Conservation (phyloP, 30 jellyfish, hydroid and myxozoan genomes). For the Turritopsis rubra region DNA sequence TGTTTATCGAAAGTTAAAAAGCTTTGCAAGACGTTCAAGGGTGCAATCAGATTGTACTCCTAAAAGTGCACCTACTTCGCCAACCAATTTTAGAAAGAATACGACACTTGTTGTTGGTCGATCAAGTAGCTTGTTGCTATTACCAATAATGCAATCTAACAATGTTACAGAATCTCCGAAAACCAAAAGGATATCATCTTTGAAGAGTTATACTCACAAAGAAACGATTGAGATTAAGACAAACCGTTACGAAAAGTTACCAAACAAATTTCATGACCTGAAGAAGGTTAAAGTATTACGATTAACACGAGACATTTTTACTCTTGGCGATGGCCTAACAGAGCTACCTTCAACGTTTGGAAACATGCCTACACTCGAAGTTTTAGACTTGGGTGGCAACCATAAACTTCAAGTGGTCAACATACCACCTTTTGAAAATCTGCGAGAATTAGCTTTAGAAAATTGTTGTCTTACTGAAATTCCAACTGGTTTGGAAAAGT, state of each 20-base stretch:
- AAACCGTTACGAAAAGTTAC: constrained; percentile 2
- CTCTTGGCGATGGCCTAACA: constrained; percentile 18
- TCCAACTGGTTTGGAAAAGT: constrained; percentile 31
- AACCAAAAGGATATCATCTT: not conserved
- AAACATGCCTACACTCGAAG: not conserved
- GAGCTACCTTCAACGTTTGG: constrained; percentile 18
- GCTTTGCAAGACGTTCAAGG: not conserved
- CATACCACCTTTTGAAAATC: constrained; percentile 16
- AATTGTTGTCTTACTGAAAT: constrained; percentile 31
- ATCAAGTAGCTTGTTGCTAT: not conserved
- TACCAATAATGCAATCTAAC: not conserved
- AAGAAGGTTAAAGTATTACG: constrained; percentile 6
- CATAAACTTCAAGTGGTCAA: constrained; percentile 3
- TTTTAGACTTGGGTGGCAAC: constrained; percentile 41
- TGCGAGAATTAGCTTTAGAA: constrained; percentile 37
- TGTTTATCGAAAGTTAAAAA: not conserved
- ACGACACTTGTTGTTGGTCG: not conserved
- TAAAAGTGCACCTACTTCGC: not conserved
- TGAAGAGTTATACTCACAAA: not conserved
- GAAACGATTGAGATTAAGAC: constrained; percentile 4
- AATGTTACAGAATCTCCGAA: not conserved
- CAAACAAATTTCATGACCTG: constrained; percentile 1
- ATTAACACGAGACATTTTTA: not conserved
- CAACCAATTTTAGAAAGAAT: not conserved
- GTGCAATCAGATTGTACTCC: not conserved